Evolutionary conservation across 2,888 invertebrate genomes (phyloP).

Genomic region (Lordiphosa andalusiaca): DNA sequence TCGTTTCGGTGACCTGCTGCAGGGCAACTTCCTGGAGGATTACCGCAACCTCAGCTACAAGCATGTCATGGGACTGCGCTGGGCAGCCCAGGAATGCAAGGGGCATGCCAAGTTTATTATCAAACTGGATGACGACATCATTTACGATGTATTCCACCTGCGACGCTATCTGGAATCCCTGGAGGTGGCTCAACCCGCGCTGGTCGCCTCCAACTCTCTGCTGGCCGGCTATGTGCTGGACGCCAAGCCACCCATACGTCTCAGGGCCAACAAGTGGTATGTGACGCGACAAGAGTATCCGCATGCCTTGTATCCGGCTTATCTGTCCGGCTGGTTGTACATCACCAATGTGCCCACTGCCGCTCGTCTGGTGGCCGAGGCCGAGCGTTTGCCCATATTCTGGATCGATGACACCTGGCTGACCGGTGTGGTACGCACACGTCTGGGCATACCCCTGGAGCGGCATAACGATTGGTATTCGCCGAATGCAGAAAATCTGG

Average conservation of each 20-base stretch:
- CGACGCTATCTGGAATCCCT: constrained; percentile 80
- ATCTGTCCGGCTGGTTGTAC: constrained; percentile 92
- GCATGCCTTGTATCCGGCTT: constrained; percentile 85
- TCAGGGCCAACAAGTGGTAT: constrained; percentile 89
- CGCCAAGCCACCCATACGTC: constrained; percentile 84
- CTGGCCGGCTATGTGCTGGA: constrained; percentile 86
- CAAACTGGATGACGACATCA: constrained; percentile 91
- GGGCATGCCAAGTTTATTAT: constrained; percentile 84
- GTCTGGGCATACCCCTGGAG: constrained; percentile 82
- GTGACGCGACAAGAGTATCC: constrained; percentile 86
- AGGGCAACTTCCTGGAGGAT: constrained; percentile 88
- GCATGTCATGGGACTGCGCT: constrained; percentile 90
- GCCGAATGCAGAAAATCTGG: constrained; percentile 86
- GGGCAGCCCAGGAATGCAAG: constrained; percentile 85
- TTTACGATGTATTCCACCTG: constrained; percentile 85
- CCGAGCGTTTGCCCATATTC: constrained; percentile 85
- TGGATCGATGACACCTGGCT: constrained; percentile 96
- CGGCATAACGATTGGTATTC: constrained; percentile 85
- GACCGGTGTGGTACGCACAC: constrained; percentile 88
- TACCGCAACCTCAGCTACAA: constrained; percentile 91
- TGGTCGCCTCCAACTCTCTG: constrained; percentile 76
- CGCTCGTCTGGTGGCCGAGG: constrained; percentile 82
- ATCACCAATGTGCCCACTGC: constrained; percentile 86
- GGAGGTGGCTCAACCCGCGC: constrained; percentile 71
- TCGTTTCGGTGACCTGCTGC: constrained; percentile 86